Percentiles rank a stretch among this genome's conserved stretches.
Evolutionary conservation across 2,888 invertebrate genomes (phyloP).

Genomic region (Dicyrtoma fusca): DNA sequence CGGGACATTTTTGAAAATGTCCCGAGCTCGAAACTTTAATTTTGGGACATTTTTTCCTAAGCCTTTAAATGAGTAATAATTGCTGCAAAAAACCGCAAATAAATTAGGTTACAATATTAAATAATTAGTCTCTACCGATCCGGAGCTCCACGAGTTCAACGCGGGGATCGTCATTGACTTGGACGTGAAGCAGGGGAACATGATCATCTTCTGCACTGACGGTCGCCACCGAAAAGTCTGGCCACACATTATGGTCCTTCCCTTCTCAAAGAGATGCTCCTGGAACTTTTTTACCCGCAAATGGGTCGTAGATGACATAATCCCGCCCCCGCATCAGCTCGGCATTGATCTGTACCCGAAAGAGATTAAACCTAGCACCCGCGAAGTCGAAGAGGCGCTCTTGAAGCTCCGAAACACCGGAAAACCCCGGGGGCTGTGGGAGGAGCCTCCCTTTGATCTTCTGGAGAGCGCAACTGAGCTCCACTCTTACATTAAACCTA

Average conservation of each 20-base stretch:
- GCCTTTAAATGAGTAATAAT: no score
- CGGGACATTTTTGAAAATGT: no score
- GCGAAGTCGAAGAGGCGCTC: slow-evolving; percentile 10
- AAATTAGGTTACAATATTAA: no score
- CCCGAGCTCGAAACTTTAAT: no score
- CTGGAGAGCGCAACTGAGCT: slow-evolving; percentile 40
- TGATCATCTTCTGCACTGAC: slow-evolving; percentile 43
- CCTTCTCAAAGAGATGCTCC: slow-evolving; percentile 46
- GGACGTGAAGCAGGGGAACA: slow-evolving; percentile 46
- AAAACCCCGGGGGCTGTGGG: slow-evolving; percentile 33
- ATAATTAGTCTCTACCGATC: slow-evolving; percentile 43
- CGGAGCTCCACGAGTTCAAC: slow-evolving; percentile 34
- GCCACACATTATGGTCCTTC: slow-evolving; percentile 48
- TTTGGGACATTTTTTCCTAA: no score
- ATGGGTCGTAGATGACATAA: slow-evolving; percentile 44
- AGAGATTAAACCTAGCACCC: background rate
- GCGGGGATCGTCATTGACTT: slow-evolving; percentile 50
- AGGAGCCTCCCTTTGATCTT: slow-evolving; percentile 46
- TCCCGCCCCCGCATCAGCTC: slow-evolving; percentile 51
- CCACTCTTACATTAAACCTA: slow-evolving; percentile 40
- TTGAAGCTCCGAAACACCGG: background rate
- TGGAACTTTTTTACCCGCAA: slow-evolving; percentile 52
- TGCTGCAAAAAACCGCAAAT: no score
- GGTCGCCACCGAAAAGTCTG: slow-evolving; percentile 37
- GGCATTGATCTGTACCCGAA: slow-evolving; percentile 39